Evolutionary conservation across 2,797 vertebrate genomes (phyloP).

Genomic region (Spheniscus humboldti): DNA sequence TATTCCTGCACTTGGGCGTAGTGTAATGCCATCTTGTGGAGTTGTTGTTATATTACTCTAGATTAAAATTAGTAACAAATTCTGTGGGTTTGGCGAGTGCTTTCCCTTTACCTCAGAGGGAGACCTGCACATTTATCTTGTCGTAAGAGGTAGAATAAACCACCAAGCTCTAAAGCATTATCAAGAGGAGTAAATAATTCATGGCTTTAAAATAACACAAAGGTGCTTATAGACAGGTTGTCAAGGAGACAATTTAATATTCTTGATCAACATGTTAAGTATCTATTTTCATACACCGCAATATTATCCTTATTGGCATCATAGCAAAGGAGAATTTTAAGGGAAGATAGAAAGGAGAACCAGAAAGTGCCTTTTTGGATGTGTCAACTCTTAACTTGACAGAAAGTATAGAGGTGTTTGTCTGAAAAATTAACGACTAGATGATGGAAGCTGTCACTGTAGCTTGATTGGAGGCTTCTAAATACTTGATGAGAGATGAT

Average conservation of each 20-base stretch:
- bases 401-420: background rate
- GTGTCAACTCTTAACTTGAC: background rate
- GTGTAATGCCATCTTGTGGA: constrained; percentile 32
- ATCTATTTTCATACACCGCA: background rate
- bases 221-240: background rate
- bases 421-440: background rate
- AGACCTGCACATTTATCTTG: background rate
- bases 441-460: background rate
- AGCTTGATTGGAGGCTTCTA: background rate
- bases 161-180: background rate
- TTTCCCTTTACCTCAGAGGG: background rate
- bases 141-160: background rate
- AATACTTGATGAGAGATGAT: background rate
- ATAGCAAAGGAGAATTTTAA: background rate
- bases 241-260: background rate
- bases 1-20: background rate
- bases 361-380: background rate
- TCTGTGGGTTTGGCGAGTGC: background rate
- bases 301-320: background rate
- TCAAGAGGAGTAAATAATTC: background rate
- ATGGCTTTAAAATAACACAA: background rate
- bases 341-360: background rate
- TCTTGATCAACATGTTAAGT: background rate
- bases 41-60: background rate
- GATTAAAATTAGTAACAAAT: background rate